Evolutionary conservation across 1,140 invertebrate genomes (phyloP).

Genomic region (Elymnias hypermnestra): DNA sequence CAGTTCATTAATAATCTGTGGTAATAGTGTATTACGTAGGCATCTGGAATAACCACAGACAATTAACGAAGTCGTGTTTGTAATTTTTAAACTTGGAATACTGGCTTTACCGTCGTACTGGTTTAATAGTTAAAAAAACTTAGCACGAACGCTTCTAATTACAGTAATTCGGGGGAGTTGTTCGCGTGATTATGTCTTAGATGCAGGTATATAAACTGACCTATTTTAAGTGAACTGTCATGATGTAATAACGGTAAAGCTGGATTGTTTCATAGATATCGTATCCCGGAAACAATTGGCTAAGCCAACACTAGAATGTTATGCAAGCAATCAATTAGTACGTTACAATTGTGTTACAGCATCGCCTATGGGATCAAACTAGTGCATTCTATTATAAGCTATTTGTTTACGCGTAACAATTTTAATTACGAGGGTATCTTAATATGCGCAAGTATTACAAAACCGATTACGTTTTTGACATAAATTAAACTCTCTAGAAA

Average conservation of each 20-base stretch:
- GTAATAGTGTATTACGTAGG: neutral
- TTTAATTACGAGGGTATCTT: constrained; percentile 7
- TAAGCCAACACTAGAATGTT: constrained; percentile 52
- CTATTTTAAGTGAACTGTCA: constrained; percentile 38
- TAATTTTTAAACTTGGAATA: constrained; percentile 4
- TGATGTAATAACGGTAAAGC: constrained; percentile 37
- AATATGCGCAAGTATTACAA: constrained; percentile 10
- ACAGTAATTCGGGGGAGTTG: constrained; percentile 10
- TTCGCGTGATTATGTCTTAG: constrained; percentile 43
- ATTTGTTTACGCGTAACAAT: constrained; percentile 15
- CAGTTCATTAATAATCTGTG: too few species aligned
- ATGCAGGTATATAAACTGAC: constrained; percentile 29
- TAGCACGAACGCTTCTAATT: constrained; percentile 14
- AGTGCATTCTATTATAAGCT: constrained; percentile 16
- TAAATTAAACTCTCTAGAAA: constrained; percentile 4
- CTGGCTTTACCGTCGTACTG: constrained; percentile 14
- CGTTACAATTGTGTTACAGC: constrained; percentile 60
- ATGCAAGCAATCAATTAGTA: constrained; percentile 70
- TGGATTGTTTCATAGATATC: constrained; percentile 41
- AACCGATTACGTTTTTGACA: constrained; percentile 10
- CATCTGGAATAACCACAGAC: neutral
- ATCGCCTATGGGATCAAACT: constrained; percentile 23
- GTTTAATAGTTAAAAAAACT: constrained; percentile 19
- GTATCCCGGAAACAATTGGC: constrained; percentile 60
- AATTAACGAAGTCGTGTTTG: neutral